phyloP scores from a whole-genome alignment of 2,797 vertebrate genomes.

The Schizopygopsis pylzovi region DNA sequence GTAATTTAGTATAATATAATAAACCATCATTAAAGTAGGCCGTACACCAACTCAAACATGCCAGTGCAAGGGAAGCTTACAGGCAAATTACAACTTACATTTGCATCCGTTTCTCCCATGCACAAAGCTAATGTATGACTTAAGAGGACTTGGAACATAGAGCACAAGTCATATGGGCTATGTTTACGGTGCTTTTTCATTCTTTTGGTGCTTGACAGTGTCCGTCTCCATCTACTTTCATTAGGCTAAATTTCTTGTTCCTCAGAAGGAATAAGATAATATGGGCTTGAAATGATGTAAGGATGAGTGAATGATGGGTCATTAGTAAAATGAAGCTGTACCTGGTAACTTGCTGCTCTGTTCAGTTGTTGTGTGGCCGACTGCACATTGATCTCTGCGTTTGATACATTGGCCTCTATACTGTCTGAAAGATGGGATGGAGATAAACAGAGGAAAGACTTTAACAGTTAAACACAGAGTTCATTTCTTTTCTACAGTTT shows the following conservation, averaged over 20 bases:
- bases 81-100: not conserved
- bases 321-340: slow-evolving; percentile 64
- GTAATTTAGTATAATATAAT: not conserved
- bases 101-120: not conserved
- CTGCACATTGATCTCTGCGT: slow-evolving; percentile 75
- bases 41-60: not conserved
- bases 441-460: not conserved
- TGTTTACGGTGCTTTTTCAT: not conserved
- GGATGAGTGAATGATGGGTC: not conserved
- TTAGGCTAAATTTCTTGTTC: not conserved
- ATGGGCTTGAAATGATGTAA: not conserved
- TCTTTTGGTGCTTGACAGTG: not conserved
- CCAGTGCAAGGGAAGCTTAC: not conserved
- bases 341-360: slow-evolving; percentile 90
- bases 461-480: not conserved
- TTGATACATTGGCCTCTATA: slow-evolving; percentile 65
- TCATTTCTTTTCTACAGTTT: not conserved
- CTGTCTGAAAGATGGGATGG: slow-evolving; percentile 61
- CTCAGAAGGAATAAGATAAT: not conserved
- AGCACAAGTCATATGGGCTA: not conserved
- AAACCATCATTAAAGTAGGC: not conserved
- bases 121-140: not conserved
- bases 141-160: not conserved
- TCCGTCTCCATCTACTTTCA: not conserved
- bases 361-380: slow-evolving; percentile 89